phyloP scores from a whole-genome alignment of 2,113 vertebrate species.

The Macrotis lagotis region DNA sequence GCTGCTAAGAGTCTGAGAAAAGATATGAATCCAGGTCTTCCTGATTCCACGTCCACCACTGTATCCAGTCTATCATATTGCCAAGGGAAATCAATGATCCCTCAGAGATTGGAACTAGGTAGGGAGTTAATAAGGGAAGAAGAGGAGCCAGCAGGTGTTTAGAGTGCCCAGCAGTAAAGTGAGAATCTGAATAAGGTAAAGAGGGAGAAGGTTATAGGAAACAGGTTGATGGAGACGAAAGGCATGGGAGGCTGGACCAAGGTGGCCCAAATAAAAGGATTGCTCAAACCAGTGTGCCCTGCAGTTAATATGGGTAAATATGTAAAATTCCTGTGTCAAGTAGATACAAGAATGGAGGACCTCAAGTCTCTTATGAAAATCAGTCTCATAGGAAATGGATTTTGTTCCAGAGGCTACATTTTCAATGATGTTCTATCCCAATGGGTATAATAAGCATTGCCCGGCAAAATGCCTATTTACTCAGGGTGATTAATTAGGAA shows the following conservation, averaged over 20 bases:
- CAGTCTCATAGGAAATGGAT: conserved; percentile 11
- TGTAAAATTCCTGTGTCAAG: not conserved
- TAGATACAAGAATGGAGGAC: conserved; percentile 7
- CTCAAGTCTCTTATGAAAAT: conserved; percentile 13
- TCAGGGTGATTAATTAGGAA: conserved; percentile 80
- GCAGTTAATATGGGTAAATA: not conserved
- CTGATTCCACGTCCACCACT: not conserved
- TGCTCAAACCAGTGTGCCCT: not conserved
- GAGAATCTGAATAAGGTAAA: not conserved
- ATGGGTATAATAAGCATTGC: conserved; percentile 58
- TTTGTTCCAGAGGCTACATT: conserved; percentile 35
- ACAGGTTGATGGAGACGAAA: not conserved
- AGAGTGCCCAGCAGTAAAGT: not conserved
- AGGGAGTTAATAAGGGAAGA: not conserved
- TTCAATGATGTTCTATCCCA: conserved; percentile 22
- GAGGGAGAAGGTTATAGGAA: not conserved
- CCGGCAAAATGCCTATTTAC: conserved; percentile 75
- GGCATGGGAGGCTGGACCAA: not conserved
- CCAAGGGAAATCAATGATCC: not conserved
- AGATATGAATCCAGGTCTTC: not conserved
- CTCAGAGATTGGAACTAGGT: not conserved
- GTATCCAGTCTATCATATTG: not conserved
- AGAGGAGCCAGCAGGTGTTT: not conserved
- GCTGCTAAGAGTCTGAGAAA: not conserved
- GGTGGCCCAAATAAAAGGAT: not conserved